Percentiles rank a stretch among this genome's conserved stretches.
Conservation (phyloP, 2,797 vertebrate genomes). For the Babyrousa celebensis region DNA sequence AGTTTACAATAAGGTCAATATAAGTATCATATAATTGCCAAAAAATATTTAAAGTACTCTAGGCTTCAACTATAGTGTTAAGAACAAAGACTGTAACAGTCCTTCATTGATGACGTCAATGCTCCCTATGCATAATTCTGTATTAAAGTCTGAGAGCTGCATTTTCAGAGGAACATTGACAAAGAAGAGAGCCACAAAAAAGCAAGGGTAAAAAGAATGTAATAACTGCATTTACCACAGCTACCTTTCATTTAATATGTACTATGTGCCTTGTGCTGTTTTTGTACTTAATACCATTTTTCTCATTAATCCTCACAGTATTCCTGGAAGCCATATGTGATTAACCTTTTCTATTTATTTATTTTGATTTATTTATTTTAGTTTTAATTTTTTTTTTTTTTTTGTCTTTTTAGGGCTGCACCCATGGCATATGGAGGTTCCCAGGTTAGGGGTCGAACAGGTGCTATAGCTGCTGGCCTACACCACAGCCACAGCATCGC, state of each 20-base stretch:
- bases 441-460: too few species aligned
- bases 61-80: background rate
- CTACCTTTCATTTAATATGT: background rate
- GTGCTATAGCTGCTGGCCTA: too few species aligned
- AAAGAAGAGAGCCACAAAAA: background rate
- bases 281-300: slow-evolving; percentile 13
- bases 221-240: background rate
- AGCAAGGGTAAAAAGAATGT: background rate
- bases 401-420: too few species aligned
- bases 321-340: background rate
- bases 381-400: too few species aligned
- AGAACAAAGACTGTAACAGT: background rate
- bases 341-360: background rate
- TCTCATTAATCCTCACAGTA: slow-evolving; percentile 13
- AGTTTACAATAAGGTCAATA: background rate
- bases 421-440: too few species aligned
- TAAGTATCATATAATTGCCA: background rate
- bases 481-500: too few species aligned
- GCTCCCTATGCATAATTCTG: background rate
- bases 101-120: background rate
- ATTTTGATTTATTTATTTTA: too few species aligned
- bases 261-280: background rate
- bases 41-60: background rate
- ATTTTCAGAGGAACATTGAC: background rate
- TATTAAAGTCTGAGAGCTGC: background rate